Evolutionary conservation across 2,888 invertebrate species (phyloP).

Genomic region (Hololepta plana): DNA sequence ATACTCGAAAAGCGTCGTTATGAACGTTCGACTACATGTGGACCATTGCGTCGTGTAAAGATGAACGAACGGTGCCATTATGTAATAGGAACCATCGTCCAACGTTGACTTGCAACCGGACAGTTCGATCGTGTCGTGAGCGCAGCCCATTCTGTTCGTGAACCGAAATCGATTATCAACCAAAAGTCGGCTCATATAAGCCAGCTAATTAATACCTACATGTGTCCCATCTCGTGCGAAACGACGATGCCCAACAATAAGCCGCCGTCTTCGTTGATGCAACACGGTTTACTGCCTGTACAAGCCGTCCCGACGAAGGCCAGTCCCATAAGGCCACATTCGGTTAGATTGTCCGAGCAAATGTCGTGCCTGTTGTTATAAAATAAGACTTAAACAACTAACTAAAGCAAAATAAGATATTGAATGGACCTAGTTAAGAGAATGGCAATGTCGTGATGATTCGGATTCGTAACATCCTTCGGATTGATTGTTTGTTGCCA

Average conservation of each 20-base stretch:
- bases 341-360: conserved; percentile 28
- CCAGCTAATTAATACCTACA: conserved; percentile 29
- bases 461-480: conserved; percentile 33
- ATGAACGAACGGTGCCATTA: conserved; percentile 40
- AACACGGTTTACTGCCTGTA: conserved; percentile 39
- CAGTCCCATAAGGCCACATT: conserved; percentile 41
- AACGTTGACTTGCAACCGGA: conserved; percentile 27
- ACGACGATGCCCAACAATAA: conserved; percentile 42
- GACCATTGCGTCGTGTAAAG: conserved; percentile 36
- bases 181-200: not conserved
- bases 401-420: conserved; percentile 1
- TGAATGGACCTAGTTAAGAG: conserved; percentile 33
- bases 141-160: conserved; percentile 26
- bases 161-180: not conserved
- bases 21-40: conserved; percentile 33
- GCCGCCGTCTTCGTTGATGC: conserved; percentile 49
- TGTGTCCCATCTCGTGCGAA: conserved; percentile 51
- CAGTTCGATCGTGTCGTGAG: conserved; percentile 25
- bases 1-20: conserved; percentile 39
- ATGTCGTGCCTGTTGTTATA: conserved; percentile 30
- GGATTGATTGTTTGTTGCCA: conserved; percentile 42
- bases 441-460: conserved; percentile 42
- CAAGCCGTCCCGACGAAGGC: conserved; percentile 51
- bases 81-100: conserved; percentile 30
- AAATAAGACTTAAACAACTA: not conserved